Base-by-base conservation (phyloP, 1,140 invertebrate genomes). In the Camponotus floridanus region DNA sequence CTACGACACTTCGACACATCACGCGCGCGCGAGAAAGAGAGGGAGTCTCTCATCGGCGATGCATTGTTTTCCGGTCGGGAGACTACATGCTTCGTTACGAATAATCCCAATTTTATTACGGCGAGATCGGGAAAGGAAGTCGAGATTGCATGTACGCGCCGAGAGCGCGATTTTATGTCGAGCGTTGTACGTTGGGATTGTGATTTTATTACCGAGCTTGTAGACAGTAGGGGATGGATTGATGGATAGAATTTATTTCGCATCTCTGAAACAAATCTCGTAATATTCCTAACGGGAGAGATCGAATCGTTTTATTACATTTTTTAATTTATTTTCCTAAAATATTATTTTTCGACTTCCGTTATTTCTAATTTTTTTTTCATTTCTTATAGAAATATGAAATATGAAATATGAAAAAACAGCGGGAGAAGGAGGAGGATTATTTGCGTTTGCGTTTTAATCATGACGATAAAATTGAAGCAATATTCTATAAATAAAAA, bases 41-140 rank as follows among this genome's bases (percentile, higher is more conserved):
- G 15, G 15, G 15, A 18, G 15, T 26, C 11, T 55, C 8, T 21
- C 3, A 70, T 70, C 15, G 76, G 45, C 33, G 13, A 70, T 80
- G 45, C 18, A 80, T 57, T 80, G 42, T 70, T 70, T 21, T 13
- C 45, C 45, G 45, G 33, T 13, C 36, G 26, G 48, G 15, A 51
- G 13, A 51, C 18, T 78, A 70, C 64, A 68, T 48, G 45, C 76
- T 68, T 68, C 45, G 62, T 79, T 79, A 68, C 64, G 76, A 80
- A 80, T 80, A 68, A 80, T 80, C 33, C 64, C 26, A 45, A 68
- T 70, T 80, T 80, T 68, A 55, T 70, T 80, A 61, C 64, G 31
- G 13, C 62, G 61, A 15, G 11, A 62, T 15, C 26, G 26, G 2
- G 31, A 15, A n/a, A 48, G n/a, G 67, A 79, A 39, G 76, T 57